Conservation (phyloP, 2,888 invertebrate species). For the Eurois occulta region DNA sequence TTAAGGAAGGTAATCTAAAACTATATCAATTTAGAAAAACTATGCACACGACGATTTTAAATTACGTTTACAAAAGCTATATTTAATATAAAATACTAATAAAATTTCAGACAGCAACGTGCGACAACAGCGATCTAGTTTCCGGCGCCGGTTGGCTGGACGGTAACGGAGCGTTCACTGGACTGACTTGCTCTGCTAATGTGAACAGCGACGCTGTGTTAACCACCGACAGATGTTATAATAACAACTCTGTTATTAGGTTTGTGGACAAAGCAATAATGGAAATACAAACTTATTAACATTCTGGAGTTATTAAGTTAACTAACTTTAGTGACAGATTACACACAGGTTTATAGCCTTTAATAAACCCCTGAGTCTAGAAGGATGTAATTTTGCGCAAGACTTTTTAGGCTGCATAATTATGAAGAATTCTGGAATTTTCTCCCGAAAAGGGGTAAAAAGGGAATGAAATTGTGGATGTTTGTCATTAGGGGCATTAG, state of each 20-base stretch:
- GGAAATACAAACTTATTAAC: not conserved
- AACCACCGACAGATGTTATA: constrained; percentile 83
- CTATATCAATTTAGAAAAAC: not conserved
- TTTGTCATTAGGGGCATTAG: not conserved
- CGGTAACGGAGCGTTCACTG: constrained; percentile 79
- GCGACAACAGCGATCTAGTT: constrained; percentile 76
- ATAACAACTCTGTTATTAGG: constrained; percentile 85
- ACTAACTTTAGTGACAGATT: not conserved
- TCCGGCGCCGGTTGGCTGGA: constrained; percentile 82
- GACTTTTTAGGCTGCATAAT: not conserved
- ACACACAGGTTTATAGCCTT: not conserved
- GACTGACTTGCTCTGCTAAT: constrained; percentile 83
- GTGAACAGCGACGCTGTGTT: constrained; percentile 81
- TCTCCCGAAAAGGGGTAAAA: not conserved
- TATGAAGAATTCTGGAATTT: not conserved
- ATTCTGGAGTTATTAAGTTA: not conserved
- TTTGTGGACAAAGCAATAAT: constrained; percentile 49
- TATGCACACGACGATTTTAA: not conserved
- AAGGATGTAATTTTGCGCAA: not conserved
- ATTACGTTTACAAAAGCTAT: not conserved
- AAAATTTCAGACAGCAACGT: constrained; percentile 77
- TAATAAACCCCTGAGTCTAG: not conserved
- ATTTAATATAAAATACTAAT: constrained; percentile 1
- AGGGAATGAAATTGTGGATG: not conserved
- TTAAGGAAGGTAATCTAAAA: not conserved